A percentile compares a stretch with the other conserved stretches of the same genome.
Conservation (phyloP, 2,888 invertebrate genomes). For the Calameuta idolon region DNA sequence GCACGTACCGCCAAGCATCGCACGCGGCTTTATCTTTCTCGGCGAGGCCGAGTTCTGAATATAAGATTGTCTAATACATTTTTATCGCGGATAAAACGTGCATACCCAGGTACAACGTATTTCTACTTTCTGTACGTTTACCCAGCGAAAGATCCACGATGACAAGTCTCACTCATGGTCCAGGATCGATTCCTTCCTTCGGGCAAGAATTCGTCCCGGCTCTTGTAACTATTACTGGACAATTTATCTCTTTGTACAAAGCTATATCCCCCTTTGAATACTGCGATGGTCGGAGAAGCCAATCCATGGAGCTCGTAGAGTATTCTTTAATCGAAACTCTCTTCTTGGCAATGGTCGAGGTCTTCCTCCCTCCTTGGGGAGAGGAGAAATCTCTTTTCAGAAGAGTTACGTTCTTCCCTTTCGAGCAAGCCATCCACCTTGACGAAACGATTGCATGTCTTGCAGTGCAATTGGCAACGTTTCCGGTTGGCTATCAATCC, state of each 20-base stretch:
- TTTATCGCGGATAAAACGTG: slow-evolving; percentile 38
- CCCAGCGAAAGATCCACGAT: not conserved
- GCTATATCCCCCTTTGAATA: not conserved
- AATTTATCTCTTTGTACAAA: not conserved
- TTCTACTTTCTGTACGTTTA: not conserved
- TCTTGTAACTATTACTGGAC: not conserved
- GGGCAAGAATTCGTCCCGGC: not conserved
- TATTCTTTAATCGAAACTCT: not conserved
- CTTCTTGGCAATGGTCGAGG: not conserved
- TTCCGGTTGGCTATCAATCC: not conserved
- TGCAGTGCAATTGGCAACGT: not conserved
- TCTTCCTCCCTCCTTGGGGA: not conserved
- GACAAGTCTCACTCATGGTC: not conserved
- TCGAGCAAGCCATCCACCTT: not conserved
- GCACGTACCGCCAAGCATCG: slow-evolving; percentile 41
- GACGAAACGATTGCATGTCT: not conserved
- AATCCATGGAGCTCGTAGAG: not conserved
- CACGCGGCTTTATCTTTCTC: slow-evolving; percentile 44
- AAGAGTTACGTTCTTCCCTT: not conserved
- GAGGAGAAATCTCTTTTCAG: not conserved
- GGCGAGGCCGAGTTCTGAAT: slow-evolving; percentile 43
- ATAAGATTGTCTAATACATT: slow-evolving; percentile 52
- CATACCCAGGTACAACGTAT: not conserved
- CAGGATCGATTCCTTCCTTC: not conserved
- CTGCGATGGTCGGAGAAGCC: not conserved